A percentile compares a stretch with the other conserved stretches of the same genome.
Evolutionary conservation across 2,888 invertebrate species (phyloP).

Genomic region (Smittia aterrima): DNA sequence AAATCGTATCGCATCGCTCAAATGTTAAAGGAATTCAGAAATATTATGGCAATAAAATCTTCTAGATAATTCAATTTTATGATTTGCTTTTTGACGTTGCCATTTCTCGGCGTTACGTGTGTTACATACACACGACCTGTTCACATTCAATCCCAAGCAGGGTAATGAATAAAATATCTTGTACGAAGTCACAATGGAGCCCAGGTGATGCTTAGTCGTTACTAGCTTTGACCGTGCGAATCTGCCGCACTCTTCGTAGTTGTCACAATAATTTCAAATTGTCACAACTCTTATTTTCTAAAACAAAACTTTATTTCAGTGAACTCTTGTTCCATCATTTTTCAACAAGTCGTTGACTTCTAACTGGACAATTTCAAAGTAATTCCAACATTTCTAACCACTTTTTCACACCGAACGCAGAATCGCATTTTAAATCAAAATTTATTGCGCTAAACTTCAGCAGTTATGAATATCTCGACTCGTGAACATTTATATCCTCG

Average conservation of each 20-base stretch:
- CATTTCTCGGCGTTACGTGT: slow-evolving; percentile 29
- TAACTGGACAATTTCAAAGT: neutral
- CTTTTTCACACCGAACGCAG: neutral
- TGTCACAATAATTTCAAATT: too few relatives aligned
- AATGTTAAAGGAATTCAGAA: neutral
- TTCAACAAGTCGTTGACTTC: neutral
- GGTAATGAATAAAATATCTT: neutral
- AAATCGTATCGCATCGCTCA: neutral
- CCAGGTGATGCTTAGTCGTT: neutral
- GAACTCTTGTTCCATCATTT: neutral
- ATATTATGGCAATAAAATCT: slow-evolving; percentile 7
- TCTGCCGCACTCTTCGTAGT: too few relatives aligned
- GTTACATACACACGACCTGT: slow-evolving; percentile 18
- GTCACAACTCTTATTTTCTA: too few relatives aligned
- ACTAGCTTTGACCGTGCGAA: too few relatives aligned
- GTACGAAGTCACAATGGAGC: neutral
- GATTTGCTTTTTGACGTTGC: slow-evolving; percentile 31
- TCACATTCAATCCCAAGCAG: neutral
- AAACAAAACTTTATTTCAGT: too few relatives aligned
- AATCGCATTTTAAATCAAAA: neutral
- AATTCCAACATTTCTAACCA: neutral
- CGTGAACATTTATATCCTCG: slow-evolving; percentile 8
- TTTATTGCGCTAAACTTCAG: slow-evolving; percentile 10
- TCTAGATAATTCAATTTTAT: slow-evolving; percentile 31
- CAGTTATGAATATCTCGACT: slow-evolving; percentile 8